Base-by-base conservation (phyloP, 2,113 vertebrate genomes). In the Puffinus mauretanicus region DNA sequence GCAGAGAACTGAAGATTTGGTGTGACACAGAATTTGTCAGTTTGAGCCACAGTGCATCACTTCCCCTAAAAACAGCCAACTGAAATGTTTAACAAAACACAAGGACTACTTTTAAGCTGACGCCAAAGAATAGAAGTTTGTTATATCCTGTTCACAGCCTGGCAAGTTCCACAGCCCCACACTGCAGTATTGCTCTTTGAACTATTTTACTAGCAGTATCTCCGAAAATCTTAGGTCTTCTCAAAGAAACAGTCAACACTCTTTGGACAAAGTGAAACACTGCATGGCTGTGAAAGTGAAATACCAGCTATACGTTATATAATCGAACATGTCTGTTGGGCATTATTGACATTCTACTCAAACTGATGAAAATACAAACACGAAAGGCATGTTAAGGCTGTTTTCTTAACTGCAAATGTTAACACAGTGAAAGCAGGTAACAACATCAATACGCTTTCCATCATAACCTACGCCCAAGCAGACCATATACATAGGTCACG, bases 381-480 rank as follows among this genome's bases (percentile, higher is more conserved):
- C 0, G 3, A 76, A 86, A 82, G 40, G 26, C 13, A 49, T 4
- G 5, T 9, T 40, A 81, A 92, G 29, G 69, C 21, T 85, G 14
- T 60, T 86, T 42, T 58, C 46, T 38, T 44, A 82, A 36, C 16
- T 71, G n/a, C 13, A 60, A 38, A 38, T 1, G 0, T 29, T 32
- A 70, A n/a, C 24, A 22, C 32, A 0, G 2, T 6, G 22, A 76
- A 61, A 69, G 52, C 11, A 25, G n/a, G 51, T 52, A 61, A 55
- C 32, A 82, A 26, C 17, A 65, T 6, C 21, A 16, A 18, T 0
- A 0, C 17, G 3, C 18, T 66, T 57, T 9, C 46, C 10, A 29
- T 57, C 30, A 32, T 6, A 70, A 47, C 29, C 77, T 30, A 27
- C 0, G 0, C 18, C 55, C 29, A 7, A 72, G 64, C 38, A 82